These are phyloP conservation scores for Seriola rivoliana DNA, from an alignment of 2,113 vertebrate genomes.

Conservation along the genomic window DNA sequence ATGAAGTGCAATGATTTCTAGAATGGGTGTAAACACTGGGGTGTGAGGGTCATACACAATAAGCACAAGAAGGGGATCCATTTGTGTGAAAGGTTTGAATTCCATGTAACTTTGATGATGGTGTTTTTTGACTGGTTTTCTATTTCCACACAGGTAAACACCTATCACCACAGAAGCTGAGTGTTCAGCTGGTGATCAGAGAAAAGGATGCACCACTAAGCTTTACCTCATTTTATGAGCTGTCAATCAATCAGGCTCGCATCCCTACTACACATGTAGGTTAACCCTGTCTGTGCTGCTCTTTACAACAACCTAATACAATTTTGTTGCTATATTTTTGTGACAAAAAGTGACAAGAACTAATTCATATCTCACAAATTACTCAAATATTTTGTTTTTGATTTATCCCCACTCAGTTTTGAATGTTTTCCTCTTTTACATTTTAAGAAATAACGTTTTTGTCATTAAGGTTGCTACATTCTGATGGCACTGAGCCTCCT, in stretches of 20 bases:
- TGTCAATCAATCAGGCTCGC: conserved; percentile 13
- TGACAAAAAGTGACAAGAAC: no score
- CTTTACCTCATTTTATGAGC: conserved; percentile 20
- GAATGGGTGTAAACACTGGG: not conserved
- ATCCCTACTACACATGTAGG: not conserved
- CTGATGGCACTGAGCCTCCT: no score
- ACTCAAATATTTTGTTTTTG: no score
- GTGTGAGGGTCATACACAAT: not conserved
- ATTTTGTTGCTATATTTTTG: not conserved
- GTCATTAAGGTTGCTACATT: no score
- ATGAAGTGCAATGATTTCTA: not conserved
- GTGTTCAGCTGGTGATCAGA: conserved; percentile 15
- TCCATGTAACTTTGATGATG: not conserved
- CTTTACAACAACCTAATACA: not conserved
- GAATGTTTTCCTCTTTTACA: no score
- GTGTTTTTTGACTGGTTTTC: not conserved
- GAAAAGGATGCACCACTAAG: not conserved
- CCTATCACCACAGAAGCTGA: not conserved
- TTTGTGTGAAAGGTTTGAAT: conserved; percentile 5
- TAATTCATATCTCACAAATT: no score
- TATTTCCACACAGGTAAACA: not conserved
- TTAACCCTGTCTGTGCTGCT: conserved; percentile 5
- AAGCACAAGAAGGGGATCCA: not conserved
- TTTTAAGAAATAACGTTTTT: no score
- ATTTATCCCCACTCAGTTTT: no score